These are phyloP conservation scores for Automeris io DNA, from an alignment of 2,888 invertebrate species.

Conservation along the genomic window DNA sequence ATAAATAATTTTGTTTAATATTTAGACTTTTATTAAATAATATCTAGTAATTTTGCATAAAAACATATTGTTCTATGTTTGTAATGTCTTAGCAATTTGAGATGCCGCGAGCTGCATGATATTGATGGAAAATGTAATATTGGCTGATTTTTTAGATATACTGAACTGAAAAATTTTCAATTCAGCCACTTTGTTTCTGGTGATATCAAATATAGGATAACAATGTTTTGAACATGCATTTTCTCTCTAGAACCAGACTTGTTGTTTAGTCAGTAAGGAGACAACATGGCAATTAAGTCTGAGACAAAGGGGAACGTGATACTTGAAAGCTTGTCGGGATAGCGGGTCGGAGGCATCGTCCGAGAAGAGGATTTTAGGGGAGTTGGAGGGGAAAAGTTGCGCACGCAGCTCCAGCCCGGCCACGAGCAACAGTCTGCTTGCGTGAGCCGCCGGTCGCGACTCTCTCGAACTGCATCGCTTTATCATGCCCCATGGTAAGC, in stretches of 20 bases:
- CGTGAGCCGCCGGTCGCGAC: conserved; percentile 58
- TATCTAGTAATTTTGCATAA: too few species aligned
- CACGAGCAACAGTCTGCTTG: conserved; percentile 72
- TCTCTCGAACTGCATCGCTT: conserved; percentile 42
- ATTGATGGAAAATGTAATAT: too few species aligned
- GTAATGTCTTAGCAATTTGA: too few species aligned
- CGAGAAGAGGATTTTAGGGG: conserved; percentile 19
- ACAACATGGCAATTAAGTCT: conserved; percentile 47
- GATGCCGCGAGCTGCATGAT: too few species aligned
- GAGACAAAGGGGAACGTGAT: conserved; percentile 51
- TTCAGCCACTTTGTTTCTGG: neutral
- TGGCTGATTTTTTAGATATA: too few species aligned
- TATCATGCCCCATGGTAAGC: conserved; percentile 70
- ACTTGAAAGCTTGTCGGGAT: conserved; percentile 33
- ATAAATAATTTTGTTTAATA: neutral
- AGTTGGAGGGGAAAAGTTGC: conserved; percentile 34
- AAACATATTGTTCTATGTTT: too few species aligned
- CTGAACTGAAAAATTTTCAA: too few species aligned
- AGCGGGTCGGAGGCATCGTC: conserved; percentile 30
- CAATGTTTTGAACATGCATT: neutral
- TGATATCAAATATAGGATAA: neutral
- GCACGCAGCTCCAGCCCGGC: conserved; percentile 59
- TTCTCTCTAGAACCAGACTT: conserved; percentile 12
- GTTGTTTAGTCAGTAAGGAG: conserved; percentile 27
- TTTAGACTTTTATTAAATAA: too few species aligned